Base-by-base conservation (phyloP, 2,888 invertebrate species). In the Cephonodes hylas region DNA sequence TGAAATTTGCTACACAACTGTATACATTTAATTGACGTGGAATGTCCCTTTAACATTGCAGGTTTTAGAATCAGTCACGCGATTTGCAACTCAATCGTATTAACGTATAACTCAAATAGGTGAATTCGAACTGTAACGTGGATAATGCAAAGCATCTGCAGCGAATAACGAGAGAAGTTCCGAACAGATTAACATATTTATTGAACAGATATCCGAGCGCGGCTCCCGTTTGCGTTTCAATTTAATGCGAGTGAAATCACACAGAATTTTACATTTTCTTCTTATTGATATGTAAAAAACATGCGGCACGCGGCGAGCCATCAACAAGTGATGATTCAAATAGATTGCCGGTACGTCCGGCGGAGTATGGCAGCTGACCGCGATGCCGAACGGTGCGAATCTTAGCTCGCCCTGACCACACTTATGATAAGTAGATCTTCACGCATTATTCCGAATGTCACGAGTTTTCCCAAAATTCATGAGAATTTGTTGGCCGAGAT, bases 361-460 rank as follows among this genome's bases (percentile, higher is more conserved):
- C 38, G 4, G 44, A 53, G 57, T 48, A 6, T 60, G 59, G 48
- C 59, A 59, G 65, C 64, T 79, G 88, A 70, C 89, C 89, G 86
- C 82, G 77, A 88, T 90, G 84, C 60, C 80, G 84, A 85, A 64
- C 79, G 80, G 76, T 78, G 89, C 89, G 89, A 79, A 80, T 87
- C 88, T 74, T 67, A 63, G 34, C 31, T 45, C 56, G 44, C 20
- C 59, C 64, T 61, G 63, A 64, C 63, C 66, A 63, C 59, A 42
- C 59, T 56, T 61, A 65, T 58, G 34, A 63, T 73, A 64, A 65
- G 46, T 65, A 67, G 22, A 27, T 42, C 20, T 59, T 15, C 56
- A 45, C 44, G 18, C 45, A 58, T 23, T 31, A 58, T 15, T 10
- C 13, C 34, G n/a, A 48, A 15, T 38, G 23, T 22, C 15, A 13